These are phyloP conservation scores for Contarinia nasturtii DNA, from an alignment of 1,140 invertebrate genomes.

Conservation along the genomic window DNA sequence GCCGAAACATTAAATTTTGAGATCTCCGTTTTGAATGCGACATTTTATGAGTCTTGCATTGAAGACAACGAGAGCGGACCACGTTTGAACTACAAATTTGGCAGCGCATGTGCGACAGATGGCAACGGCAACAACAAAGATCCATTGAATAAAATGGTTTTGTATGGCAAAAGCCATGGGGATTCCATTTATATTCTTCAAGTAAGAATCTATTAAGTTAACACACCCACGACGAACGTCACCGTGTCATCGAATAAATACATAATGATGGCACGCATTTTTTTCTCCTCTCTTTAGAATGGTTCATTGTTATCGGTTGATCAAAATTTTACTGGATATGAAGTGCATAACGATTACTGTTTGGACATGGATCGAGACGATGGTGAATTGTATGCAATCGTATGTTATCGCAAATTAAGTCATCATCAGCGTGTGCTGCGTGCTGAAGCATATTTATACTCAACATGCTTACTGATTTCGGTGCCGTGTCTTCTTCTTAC, in stretches of 20 bases:
- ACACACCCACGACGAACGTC: too few species aligned
- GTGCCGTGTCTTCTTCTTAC: slow-evolving; percentile 3
- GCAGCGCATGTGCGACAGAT: neutral
- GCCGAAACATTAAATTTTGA: neutral
- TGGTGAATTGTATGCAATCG: neutral
- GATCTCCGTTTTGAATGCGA: neutral
- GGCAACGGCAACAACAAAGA: neutral
- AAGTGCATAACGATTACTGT: slow-evolving; percentile 1
- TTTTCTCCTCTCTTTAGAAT: too few species aligned
- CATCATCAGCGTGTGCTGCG: neutral
- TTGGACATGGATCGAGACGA: slow-evolving; percentile 1
- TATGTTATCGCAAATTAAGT: neutral
- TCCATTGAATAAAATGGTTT: neutral
- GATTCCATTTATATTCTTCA: slow-evolving; percentile 2
- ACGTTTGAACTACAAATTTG: neutral
- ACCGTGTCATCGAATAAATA: too few species aligned
- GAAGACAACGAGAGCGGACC: neutral
- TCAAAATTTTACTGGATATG: neutral
- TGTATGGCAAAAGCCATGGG: neutral
- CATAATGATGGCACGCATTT: too few species aligned
- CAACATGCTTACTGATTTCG: slow-evolving; percentile 1
- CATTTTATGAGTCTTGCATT: slow-evolving; percentile 2
- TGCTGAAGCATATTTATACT: slow-evolving; percentile 1
- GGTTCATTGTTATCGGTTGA: slow-evolving; percentile 2
- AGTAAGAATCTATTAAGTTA: too few species aligned